phyloP scores from a whole-genome alignment of 1,140 invertebrate species.

The Chrysoperla carnea region DNA sequence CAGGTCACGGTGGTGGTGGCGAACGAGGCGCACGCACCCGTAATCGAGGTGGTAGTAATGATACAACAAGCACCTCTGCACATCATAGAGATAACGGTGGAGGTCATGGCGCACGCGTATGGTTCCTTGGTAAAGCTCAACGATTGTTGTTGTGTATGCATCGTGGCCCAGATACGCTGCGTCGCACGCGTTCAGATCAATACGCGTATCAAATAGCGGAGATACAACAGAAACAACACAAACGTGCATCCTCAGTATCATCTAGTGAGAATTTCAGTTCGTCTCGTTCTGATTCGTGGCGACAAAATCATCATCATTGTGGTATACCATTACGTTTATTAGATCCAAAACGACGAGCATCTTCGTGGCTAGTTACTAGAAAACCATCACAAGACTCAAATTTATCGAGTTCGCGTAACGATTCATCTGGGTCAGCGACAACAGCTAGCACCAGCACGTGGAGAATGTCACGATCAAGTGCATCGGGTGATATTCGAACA shows the following conservation, averaged over 20 bases:
- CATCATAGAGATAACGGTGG: conserved; percentile 12
- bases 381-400: conserved; percentile 85
- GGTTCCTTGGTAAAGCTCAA: conserved; percentile 28
- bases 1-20: conserved; percentile 6
- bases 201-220: conserved; percentile 68
- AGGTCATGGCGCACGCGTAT: conserved; percentile 15
- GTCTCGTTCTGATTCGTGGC: conserved; percentile 53
- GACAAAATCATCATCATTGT: conserved; percentile 61
- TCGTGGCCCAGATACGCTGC: conserved; percentile 15
- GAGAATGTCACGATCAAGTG: conserved; percentile 61
- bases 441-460: conserved; percentile 74
- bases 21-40: conserved; percentile 6
- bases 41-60: conserved; percentile 13
- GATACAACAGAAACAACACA: conserved; percentile 54
- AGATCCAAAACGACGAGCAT: conserved; percentile 56
- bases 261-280: conserved; percentile 81
- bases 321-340: conserved; percentile 53
- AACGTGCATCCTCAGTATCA: conserved; percentile 62
- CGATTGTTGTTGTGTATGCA: conserved; percentile 21
- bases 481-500: conserved; percentile 26
- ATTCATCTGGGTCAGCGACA: conserved; percentile 70
- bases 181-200: conserved; percentile 37
- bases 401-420: conserved; percentile 68
- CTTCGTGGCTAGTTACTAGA: conserved; percentile 71
- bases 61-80: conserved; percentile 13